Evolutionary conservation across 2,113 vertebrate genomes (phyloP).

Genomic region (Syrmaticus mikado): DNA sequence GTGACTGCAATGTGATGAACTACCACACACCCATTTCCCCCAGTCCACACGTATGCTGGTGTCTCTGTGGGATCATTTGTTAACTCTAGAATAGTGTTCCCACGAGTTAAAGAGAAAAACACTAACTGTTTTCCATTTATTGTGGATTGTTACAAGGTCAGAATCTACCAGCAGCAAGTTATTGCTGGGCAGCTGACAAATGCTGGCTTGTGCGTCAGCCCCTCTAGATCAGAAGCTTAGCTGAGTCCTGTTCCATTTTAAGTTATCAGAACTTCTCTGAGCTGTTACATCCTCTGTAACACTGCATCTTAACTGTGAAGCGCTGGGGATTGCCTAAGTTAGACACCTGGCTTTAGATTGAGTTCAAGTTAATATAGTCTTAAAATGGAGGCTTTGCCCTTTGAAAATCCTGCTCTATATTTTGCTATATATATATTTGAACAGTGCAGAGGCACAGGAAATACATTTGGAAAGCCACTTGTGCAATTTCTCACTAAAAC

Average conservation of each 20-base stretch:
- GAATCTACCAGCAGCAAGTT: not conserved
- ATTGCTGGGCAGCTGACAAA: conserved; percentile 10
- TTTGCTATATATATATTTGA: not conserved
- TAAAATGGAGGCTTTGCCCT: not conserved
- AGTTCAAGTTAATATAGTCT: not conserved
- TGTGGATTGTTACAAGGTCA: not conserved
- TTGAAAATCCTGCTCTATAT: not conserved
- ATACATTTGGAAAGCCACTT: not conserved
- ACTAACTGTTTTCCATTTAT: not conserved
- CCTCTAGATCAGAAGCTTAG: not conserved
- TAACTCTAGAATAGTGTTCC: not conserved
- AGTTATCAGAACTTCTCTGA: not conserved
- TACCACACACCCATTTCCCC: not conserved
- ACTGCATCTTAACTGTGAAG: not conserved
- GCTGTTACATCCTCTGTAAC: not conserved
- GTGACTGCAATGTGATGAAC: not conserved
- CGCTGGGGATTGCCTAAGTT: not conserved
- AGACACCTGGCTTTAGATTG: not conserved
- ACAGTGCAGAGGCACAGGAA: not conserved
- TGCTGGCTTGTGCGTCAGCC: not conserved
- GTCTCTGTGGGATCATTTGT: not conserved
- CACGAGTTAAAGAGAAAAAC: not conserved
- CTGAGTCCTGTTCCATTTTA: not conserved
- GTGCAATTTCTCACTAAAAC: not conserved
- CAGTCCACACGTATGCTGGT: not conserved